Conservation (phyloP, 2,888 invertebrate species). For the Trichogramma dendrolimi region DNA sequence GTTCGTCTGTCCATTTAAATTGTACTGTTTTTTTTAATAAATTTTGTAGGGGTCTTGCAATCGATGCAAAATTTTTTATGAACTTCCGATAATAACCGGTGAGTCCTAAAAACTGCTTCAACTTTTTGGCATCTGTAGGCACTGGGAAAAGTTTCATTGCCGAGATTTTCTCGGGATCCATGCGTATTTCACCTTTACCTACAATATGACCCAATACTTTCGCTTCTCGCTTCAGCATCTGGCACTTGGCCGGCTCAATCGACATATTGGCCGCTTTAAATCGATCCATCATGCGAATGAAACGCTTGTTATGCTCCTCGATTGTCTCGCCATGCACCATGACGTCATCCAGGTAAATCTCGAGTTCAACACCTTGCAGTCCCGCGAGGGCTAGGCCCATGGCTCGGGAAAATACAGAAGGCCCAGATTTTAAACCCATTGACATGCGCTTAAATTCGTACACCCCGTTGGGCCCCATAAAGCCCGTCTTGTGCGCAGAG, state of each 20-base stretch:
- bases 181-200: neutral
- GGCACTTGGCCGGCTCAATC: neutral
- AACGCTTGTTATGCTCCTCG: conserved; percentile 1
- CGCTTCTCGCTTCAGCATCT: neutral
- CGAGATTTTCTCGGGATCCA: neutral
- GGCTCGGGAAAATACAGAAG: conserved; percentile 38
- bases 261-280: neutral
- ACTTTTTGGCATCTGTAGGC: neutral
- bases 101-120: conserved; percentile 5
- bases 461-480: conserved; percentile 37
- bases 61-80: neutral
- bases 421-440: conserved; percentile 40
- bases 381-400: conserved; percentile 37
- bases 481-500: conserved; percentile 40
- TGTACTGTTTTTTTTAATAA: conserved; percentile 2
- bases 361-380: conserved; percentile 33
- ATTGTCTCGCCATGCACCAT: neutral
- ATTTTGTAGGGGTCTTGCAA: conserved; percentile 1
- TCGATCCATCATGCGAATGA: neutral
- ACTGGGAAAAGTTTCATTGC: conserved; percentile 9
- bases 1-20: conserved; percentile 2
- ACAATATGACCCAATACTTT: conserved; percentile 2
- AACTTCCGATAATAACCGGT: conserved; percentile 5
- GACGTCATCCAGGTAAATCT: conserved; percentile 30
- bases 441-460: conserved; percentile 38